Percentiles rank a stretch among this genome's conserved stretches.
Evolutionary conservation across 1,140 invertebrate genomes (phyloP).

Genomic region (Papilio machaon): DNA sequence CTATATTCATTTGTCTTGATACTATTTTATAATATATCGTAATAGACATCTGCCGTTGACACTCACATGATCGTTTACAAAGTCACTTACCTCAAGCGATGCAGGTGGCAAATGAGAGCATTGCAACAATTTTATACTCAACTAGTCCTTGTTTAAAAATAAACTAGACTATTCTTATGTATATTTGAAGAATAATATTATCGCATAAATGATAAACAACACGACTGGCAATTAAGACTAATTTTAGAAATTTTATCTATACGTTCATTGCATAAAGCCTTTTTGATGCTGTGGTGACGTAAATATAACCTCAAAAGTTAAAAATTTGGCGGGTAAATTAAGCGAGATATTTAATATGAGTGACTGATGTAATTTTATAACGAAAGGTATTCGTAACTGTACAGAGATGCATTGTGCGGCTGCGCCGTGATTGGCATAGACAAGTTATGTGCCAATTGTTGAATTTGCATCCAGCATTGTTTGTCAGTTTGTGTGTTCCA

Average conservation of each 20-base stretch:
- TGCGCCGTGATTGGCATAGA: constrained; percentile 49
- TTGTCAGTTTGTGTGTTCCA: constrained; percentile 39
- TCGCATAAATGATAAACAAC: not conserved
- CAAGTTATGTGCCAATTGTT: constrained; percentile 48
- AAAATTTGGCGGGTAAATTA: constrained; percentile 8
- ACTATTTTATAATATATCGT: not conserved
- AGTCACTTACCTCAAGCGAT: constrained; percentile 33
- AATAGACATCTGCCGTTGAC: constrained; percentile 28
- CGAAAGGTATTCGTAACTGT: constrained; percentile 34
- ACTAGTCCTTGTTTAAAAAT: constrained; percentile 34
- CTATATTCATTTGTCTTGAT: not conserved
- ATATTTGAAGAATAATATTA: not conserved
- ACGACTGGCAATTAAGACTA: not conserved
- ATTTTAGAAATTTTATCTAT: not conserved
- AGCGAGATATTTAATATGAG: constrained; percentile 20
- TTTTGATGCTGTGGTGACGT: not conserved
- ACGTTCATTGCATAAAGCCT: not conserved
- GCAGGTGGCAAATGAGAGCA: constrained; percentile 37
- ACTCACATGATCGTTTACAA: constrained; percentile 16
- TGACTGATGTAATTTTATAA: constrained; percentile 40
- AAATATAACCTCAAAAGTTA: not conserved
- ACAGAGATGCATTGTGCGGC: constrained; percentile 41
- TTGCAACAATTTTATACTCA: not conserved
- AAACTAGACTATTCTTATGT: constrained; percentile 15
- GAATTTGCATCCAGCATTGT: constrained; percentile 51